Evolutionary conservation across 2,888 invertebrate species (phyloP).

Genomic region (Thyatira batis): DNA sequence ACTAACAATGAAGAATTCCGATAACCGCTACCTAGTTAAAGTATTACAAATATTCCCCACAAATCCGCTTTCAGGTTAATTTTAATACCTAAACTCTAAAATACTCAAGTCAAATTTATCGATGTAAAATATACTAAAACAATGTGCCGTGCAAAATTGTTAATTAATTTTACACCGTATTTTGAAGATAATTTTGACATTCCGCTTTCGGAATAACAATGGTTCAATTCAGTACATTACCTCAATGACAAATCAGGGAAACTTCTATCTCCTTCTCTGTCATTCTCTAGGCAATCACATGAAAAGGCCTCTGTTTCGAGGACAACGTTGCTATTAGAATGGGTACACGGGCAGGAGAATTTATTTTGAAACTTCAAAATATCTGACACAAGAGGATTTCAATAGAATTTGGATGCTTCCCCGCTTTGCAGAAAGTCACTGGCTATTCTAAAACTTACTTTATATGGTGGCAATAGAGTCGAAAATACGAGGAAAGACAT

Average conservation of each 20-base stretch:
- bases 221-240: too few species aligned
- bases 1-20: too few species aligned
- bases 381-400: constrained; percentile 23
- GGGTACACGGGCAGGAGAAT: constrained; percentile 19
- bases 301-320: too few species aligned
- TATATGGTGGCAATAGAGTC: neutral
- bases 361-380: constrained; percentile 25
- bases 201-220: constrained; percentile 13
- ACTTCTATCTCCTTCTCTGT: too few species aligned
- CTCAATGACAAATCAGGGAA: too few species aligned
- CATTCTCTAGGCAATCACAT: too few species aligned
- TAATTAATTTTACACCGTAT: neutral
- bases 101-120: neutral
- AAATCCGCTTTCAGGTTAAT: too few species aligned
- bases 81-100: too few species aligned
- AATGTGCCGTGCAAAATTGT: neutral
- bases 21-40: too few species aligned
- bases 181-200: constrained; percentile 1
- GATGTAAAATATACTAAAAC: neutral
- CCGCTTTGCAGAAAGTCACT: neutral
- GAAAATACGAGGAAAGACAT: neutral
- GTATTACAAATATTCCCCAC: too few species aligned
- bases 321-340: too few species aligned
- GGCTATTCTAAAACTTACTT: neutral
- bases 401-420: constrained; percentile 15